A percentile compares a stretch with the other conserved stretches of the same genome.
These are phyloP conservation scores for Xiphophorus hellerii DNA, from an alignment of 2,113 vertebrate species.

Conservation along the genomic window DNA sequence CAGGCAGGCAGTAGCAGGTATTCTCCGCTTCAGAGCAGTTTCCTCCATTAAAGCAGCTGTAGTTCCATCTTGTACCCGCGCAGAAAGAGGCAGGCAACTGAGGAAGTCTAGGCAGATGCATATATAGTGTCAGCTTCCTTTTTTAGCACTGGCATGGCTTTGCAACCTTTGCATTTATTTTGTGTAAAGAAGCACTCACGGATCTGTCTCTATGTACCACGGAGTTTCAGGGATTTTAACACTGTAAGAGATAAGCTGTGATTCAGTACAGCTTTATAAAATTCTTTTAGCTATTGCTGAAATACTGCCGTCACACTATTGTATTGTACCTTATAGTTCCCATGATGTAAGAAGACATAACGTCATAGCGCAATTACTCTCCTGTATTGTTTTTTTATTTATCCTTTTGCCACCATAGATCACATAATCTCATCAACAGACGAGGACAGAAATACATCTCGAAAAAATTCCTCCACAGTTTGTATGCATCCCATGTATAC, in stretches of 20 bases:
- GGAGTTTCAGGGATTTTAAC: slow-evolving; percentile 73
- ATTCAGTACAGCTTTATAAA: slow-evolving; percentile 10
- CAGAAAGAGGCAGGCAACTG: slow-evolving; percentile 83
- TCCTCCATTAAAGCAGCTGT: slow-evolving; percentile 89
- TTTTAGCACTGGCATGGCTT: neutral
- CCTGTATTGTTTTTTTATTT: too few relatives aligned
- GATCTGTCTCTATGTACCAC: slow-evolving; percentile 77
- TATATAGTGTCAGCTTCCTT: neutral
- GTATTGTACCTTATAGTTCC: too few relatives aligned
- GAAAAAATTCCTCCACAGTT: too few relatives aligned
- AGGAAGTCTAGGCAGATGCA: slow-evolving; percentile 71
- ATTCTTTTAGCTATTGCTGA: neutral
- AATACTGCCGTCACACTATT: neutral
- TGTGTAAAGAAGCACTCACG: slow-evolving; percentile 65
- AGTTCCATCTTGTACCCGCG: slow-evolving; percentile 80
- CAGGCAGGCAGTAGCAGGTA: slow-evolving; percentile 80
- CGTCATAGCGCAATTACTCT: too few relatives aligned
- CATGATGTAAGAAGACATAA: neutral
- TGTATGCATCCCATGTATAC: too few relatives aligned
- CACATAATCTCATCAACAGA: too few relatives aligned
- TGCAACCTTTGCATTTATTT: neutral
- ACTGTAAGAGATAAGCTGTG: slow-evolving; percentile 57
- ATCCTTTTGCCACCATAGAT: too few relatives aligned
- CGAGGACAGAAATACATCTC: too few relatives aligned
- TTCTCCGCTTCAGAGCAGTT: slow-evolving; percentile 78